phyloP scores from a whole-genome alignment of 2,113 vertebrate species.

The Oryctolagus cuniculus region DNA sequence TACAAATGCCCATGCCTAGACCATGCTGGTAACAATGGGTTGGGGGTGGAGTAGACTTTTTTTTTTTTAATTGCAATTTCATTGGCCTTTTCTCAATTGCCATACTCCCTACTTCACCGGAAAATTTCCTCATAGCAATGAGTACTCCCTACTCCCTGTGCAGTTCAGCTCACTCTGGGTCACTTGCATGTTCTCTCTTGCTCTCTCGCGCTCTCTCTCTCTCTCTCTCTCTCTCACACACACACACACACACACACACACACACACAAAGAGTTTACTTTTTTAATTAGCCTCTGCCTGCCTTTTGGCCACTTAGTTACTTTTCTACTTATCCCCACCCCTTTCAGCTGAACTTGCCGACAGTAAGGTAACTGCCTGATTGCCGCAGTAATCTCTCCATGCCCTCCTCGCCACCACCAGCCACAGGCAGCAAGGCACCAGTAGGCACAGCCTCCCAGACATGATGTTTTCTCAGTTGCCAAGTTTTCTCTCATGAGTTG shows the following conservation, averaged over 20 bases:
- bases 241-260: not conserved
- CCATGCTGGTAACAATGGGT: not conserved
- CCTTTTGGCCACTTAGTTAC: slow-evolving; percentile 1
- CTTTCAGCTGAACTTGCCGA: slow-evolving; percentile 32
- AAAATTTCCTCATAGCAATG: not conserved
- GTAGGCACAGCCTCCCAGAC: not conserved
- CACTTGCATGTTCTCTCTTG: not conserved
- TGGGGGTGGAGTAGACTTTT: not conserved
- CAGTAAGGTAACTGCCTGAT: not conserved
- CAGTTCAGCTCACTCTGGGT: not conserved
- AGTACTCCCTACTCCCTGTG: not conserved
- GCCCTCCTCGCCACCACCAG: not conserved
- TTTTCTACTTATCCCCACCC: not conserved
- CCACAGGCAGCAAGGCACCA: not conserved
- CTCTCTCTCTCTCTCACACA: not conserved
- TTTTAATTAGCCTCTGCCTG: slow-evolving; percentile 1
- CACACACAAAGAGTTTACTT: not conserved
- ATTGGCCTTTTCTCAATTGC: slow-evolving; percentile 19
- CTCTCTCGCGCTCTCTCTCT: not conserved
- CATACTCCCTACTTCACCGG: slow-evolving; percentile 6
- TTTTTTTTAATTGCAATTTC: not conserved
- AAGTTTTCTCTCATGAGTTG: slow-evolving; percentile 15
- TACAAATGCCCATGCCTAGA: not conserved
- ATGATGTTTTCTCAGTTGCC: slow-evolving; percentile 30
- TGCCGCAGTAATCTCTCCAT: not conserved